Conservation (phyloP, 92 coral and sea anemone species). For the Phenganax subtilis region DNA sequence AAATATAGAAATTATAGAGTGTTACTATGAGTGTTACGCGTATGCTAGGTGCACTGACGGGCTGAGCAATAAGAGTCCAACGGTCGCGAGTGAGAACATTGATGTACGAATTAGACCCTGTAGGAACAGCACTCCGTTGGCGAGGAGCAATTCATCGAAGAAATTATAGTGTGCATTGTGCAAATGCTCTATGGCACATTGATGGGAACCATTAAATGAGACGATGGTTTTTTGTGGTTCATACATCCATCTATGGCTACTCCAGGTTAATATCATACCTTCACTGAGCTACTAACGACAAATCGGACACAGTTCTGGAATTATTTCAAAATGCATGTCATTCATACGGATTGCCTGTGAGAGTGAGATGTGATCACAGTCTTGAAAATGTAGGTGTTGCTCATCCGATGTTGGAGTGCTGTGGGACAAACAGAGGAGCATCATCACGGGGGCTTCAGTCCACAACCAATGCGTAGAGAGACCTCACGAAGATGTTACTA, state of each 20-base stretch:
- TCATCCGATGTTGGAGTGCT: constrained; percentile 39
- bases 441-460: constrained; percentile 38
- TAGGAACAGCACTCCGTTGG: constrained; percentile 48
- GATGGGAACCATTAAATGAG: constrained; percentile 42
- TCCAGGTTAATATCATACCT: constrained; percentile 36
- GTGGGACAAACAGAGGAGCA: constrained; percentile 40
- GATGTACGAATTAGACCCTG: constrained; percentile 43
- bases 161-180: constrained; percentile 39
- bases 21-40: constrained; percentile 38
- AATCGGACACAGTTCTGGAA: constrained; percentile 28
- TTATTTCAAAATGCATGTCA: constrained; percentile 38
- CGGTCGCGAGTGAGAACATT: constrained; percentile 41
- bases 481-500: constrained; percentile 44
- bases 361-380: constrained; percentile 45
- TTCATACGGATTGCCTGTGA: constrained; percentile 37
- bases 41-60: constrained; percentile 48
- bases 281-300: constrained; percentile 39
- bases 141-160: constrained; percentile 41
- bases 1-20: neutral
- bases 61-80: constrained; percentile 47
- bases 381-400: constrained; percentile 46
- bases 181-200: constrained; percentile 47
- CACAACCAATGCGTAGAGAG: constrained; percentile 46
- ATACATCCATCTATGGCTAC: constrained; percentile 36
- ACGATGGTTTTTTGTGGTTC: constrained; percentile 41